Evolutionary conservation across 2,797 vertebrate species (phyloP), one percentile per base, ranked within the genome.

Genomic region (Benthosema pterotum): DNA sequence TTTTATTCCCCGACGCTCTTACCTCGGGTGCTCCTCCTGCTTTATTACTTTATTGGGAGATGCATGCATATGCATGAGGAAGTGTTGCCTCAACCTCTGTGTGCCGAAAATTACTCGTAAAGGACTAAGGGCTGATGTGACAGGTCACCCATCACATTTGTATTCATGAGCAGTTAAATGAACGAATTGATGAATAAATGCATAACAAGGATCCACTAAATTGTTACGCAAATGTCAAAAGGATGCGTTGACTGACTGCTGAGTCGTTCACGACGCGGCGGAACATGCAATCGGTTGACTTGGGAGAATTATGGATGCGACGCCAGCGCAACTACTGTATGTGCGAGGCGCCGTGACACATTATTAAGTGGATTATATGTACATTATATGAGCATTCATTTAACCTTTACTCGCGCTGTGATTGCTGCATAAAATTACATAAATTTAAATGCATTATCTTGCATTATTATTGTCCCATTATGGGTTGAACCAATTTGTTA

Each of bases 141-240:
- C 74, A 75, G 85, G 83, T 81, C 80, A 80, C 60, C 57, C 58
- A 71, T 82, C 78, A 77, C 81, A 88, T 90, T 86, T 85, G 82
- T 89, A 92, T 92, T 91, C 88, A 91, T 91, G 88, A 92, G 89
- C 73, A 65, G 72, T 65, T 82, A 85, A 88, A 89, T 79, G 78
- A 86, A 84, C 80, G 75, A 75, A 86, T 77, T 85, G 87, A 88
- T 92, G 88, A 87, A 89, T 91, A 90, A 89, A 89, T 89, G 85
- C 84, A 91, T 91, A 88, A 89, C 84, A 90, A 83, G 80, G 88
- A 80, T 83, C 80, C 32, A 50, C 80, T 82, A 73, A 84, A 89
- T 87, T 88, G 85, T 83, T 71, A 82, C 63, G 68, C 83, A 89
- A 91, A 91, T 91, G 88, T 90, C 88, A 90, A 74, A 90, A 79